Percentiles rank a stretch among this genome's conserved stretches.
Evolutionary conservation across 1,140 invertebrate genomes (phyloP).

Genomic region (Pseudomyrmex gracilis): DNA sequence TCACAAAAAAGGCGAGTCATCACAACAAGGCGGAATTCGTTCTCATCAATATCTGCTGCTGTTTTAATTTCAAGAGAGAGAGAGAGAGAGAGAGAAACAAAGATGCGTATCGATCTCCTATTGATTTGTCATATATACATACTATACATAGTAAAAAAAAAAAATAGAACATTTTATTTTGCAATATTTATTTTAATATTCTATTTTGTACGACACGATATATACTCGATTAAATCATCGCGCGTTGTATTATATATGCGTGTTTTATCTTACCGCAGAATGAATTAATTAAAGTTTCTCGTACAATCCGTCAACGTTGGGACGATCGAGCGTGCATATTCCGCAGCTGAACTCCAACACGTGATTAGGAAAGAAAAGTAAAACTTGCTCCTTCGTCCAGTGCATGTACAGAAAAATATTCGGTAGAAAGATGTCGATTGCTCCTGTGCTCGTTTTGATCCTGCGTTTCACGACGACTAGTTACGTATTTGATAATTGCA

Average conservation of each 20-base stretch:
- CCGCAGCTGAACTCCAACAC: constrained; percentile 83
- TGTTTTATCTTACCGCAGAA: constrained; percentile 14
- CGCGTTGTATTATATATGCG: background rate
- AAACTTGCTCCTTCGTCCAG: constrained; percentile 81
- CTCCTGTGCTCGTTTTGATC: constrained; percentile 77
- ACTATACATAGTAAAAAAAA: background rate
- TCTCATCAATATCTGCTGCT: too few species aligned
- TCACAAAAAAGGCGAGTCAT: too few species aligned
- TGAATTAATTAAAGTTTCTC: constrained; percentile 70
- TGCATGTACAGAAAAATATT: constrained; percentile 81
- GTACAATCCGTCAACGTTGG: constrained; percentile 68
- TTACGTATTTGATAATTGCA: constrained; percentile 3
- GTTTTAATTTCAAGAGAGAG: too few species aligned
- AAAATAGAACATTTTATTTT: too few species aligned
- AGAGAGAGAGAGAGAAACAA: too few species aligned
- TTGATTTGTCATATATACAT: background rate
- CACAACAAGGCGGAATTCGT: too few species aligned
- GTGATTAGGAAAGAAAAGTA: constrained; percentile 83
- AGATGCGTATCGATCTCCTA: too few species aligned
- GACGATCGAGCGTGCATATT: constrained; percentile 76
- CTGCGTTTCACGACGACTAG: constrained; percentile 68
- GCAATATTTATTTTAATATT: too few species aligned
- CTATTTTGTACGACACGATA: too few species aligned
- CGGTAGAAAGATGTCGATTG: constrained; percentile 79
- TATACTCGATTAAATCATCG: too few species aligned